Base-by-base conservation (phyloP, 2,797 vertebrate genomes). In the Sebastes cheni region DNA sequence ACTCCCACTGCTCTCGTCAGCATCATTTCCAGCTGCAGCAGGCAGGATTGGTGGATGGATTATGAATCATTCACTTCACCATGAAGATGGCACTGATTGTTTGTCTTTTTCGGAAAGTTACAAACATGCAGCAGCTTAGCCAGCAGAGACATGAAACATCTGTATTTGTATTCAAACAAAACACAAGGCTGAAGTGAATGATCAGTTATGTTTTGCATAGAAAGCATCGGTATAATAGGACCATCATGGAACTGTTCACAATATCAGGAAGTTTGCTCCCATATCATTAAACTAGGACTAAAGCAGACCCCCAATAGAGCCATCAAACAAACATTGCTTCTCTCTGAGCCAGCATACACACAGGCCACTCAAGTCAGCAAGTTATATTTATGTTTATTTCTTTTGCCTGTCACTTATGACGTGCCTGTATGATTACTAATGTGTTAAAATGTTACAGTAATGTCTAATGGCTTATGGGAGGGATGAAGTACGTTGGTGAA, bases 381-480 rank as follows among this genome's bases (percentile, higher is more conserved):
- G 16, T 18, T 34, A 13, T 62, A 76, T 79, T 84, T 22, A 80
- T 27, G 70, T 69, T 78, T 20, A 54, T 25, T 36, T 55, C 20
- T 25, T 62, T 54, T 58, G 36, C 23, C 27, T 12, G 64, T 79
- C 80, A 77, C 10, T 64, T 23, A 55, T 61, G 61, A 72, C 14
- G 29, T 23, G 56, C 32, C n/a, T 34, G 50, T 16, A 32, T 61
- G 66, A 60, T 70, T 46, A 55, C 22, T 67, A n/a, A 62, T 18
- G 76, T 78, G 79, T 78, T 77, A 32, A 67, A 76, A 82, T 71
- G 54, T 52, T 76, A 10, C 13, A 72, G 46, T 76, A 74, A 81
- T 67, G 59, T 61, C 66, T 81, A 77, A 80, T 79, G 85, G 73
- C 72, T 59, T 71, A 13, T 67, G 73, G 32, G 29, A 56, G 8